These are phyloP conservation scores for Eupleurogrammus muticus DNA, from an alignment of 2,797 vertebrate species.

Conservation along the genomic window DNA sequence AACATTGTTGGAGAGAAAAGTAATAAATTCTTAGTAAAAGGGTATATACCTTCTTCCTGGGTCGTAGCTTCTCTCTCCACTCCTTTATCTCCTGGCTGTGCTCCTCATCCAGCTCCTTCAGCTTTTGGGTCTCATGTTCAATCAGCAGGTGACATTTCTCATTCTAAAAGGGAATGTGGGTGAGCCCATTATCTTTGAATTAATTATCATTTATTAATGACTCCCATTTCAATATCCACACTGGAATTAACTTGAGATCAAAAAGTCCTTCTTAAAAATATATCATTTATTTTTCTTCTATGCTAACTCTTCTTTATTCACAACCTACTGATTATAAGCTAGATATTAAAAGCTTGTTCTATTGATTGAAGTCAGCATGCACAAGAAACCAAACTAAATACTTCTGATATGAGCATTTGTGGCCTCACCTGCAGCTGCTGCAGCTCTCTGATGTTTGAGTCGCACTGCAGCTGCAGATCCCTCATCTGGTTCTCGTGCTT, in stretches of 20 bases:
- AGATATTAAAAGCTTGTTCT: neutral
- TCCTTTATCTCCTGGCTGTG: conserved; percentile 95
- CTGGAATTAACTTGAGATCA: neutral
- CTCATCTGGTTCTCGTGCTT: conserved; percentile 99
- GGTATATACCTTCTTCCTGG: conserved; percentile 92
- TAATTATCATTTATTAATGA: neutral
- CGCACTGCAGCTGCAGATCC: conserved; percentile 96
- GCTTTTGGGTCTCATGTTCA: conserved; percentile 97
- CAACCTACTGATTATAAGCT: neutral
- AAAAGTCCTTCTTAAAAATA: neutral
- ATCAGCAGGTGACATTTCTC: conserved; percentile 98
- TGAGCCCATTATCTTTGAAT: neutral
- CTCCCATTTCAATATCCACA: neutral
- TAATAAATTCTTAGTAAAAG: too few relatives aligned
- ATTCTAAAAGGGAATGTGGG: conserved; percentile 85
- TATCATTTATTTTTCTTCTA: neutral
- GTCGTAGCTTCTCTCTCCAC: conserved; percentile 96
- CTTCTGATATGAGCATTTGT: neutral
- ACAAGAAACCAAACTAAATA: neutral
- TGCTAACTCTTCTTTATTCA: neutral
- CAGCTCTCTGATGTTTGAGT: conserved; percentile 95
- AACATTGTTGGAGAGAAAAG: neutral
- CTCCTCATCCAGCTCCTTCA: conserved; percentile 97
- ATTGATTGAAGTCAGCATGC: neutral
- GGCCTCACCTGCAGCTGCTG: conserved; percentile 93